Conservation (phyloP, 2,113 vertebrate species). For the Melanerpes aurifrons region DNA sequence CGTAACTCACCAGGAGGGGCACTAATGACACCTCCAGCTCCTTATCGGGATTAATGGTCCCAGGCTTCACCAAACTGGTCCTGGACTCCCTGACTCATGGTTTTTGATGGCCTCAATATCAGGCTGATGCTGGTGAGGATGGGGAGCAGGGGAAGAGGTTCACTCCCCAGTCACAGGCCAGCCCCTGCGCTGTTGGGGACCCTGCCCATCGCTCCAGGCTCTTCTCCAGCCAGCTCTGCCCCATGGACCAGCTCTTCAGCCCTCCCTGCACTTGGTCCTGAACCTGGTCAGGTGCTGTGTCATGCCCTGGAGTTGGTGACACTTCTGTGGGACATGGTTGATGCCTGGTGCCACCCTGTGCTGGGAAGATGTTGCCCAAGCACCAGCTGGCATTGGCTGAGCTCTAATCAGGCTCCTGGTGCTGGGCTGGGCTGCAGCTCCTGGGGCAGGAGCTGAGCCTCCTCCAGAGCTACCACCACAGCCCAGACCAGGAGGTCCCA, state of each 20-base stretch:
- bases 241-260: background rate
- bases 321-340: background rate
- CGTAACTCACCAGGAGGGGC: background rate
- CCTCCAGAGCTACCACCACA: background rate
- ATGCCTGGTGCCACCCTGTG: background rate
- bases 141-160: background rate
- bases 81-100: constrained; percentile 21
- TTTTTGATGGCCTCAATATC: background rate
- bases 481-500: background rate
- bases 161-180: background rate
- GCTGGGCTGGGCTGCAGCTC: constrained; percentile 8
- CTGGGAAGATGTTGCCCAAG: background rate
- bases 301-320: background rate
- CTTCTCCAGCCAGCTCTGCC: background rate
- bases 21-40: background rate
- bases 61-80: background rate
- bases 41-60: background rate
- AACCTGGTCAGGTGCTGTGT: background rate
- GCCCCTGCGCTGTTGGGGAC: background rate
- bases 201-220: background rate
- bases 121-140: background rate
- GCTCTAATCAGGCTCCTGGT: constrained; percentile 15
- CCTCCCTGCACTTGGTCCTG: background rate
- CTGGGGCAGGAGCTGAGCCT: background rate
- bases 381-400: background rate